A percentile compares a stretch with the other conserved stretches of the same genome.
phyloP scores from a whole-genome alignment of 2,888 invertebrate species.

The Oithona nana region DNA sequence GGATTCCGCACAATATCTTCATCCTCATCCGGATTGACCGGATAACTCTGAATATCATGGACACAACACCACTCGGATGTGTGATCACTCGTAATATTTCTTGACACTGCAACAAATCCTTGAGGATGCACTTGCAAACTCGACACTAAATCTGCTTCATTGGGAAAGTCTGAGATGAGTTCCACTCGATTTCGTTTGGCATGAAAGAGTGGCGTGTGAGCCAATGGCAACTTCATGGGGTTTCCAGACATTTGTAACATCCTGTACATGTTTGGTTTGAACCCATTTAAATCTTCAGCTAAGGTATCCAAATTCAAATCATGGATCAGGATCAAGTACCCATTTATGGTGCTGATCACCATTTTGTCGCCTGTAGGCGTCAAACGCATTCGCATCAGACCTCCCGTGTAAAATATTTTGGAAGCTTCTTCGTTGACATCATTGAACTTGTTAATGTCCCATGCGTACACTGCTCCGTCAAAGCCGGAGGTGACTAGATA shows the following conservation, averaged over 20 bases:
- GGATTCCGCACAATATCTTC: not conserved
- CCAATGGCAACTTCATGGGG: conserved; percentile 54
- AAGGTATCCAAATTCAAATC: conserved; percentile 61
- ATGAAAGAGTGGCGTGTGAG: conserved; percentile 56
- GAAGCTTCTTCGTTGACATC: conserved; percentile 34
- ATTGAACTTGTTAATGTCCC: conserved; percentile 66
- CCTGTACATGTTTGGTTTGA: conserved; percentile 72
- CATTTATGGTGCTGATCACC: conserved; percentile 74
- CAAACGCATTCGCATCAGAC: conserved; percentile 66
- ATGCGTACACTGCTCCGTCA: conserved; percentile 78
- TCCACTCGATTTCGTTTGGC: conserved; percentile 59
- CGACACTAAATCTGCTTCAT: conserved; percentile 58
- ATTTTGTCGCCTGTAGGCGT: conserved; percentile 69
- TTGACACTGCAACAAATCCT: conserved; percentile 68
- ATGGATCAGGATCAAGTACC: conserved; percentile 72
- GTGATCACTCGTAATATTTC: conserved; percentile 42
- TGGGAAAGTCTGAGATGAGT: conserved; percentile 72
- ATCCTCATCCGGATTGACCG: not conserved
- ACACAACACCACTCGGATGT: conserved; percentile 69
- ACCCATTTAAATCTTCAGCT: conserved; percentile 57
- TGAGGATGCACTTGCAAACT: conserved; percentile 74
- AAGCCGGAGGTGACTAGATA: conserved; percentile 74
- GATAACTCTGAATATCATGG: conserved; percentile 62
- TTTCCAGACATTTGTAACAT: conserved; percentile 71
- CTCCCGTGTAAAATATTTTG: conserved; percentile 65